These are phyloP conservation scores for Marronus borbonicus DNA, from an alignment of 2,888 invertebrate species.

Conservation along the genomic window DNA sequence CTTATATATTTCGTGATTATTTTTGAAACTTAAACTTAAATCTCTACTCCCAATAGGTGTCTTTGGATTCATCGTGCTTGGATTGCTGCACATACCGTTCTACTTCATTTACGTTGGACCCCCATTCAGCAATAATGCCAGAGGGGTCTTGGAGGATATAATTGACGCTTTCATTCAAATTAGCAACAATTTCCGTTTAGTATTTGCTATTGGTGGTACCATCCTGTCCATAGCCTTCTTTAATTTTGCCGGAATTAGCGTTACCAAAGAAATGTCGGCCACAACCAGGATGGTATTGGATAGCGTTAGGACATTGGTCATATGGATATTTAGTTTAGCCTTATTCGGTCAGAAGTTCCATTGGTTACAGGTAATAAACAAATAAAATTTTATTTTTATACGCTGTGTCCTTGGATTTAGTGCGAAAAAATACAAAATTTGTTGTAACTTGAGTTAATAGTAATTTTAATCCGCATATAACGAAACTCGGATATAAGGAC, in stretches of 20 bases:
- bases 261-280: constrained; percentile 94
- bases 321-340: constrained; percentile 87
- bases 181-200: constrained; percentile 75
- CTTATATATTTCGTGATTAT: too few species aligned
- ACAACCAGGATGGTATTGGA: constrained; percentile 93
- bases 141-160: constrained; percentile 86
- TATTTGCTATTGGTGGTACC: constrained; percentile 80
- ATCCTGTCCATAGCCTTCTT: constrained; percentile 92
- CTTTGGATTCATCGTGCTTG: constrained; percentile 80
- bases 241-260: constrained; percentile 92
- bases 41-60: constrained; percentile 68
- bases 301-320: constrained; percentile 86
- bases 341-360: constrained; percentile 87
- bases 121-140: constrained; percentile 84
- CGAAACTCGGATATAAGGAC: too few species aligned
- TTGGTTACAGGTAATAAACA: constrained; percentile 75
- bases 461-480: too few species aligned
- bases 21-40: too few species aligned
- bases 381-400: background rate
- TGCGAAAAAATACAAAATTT: too few species aligned
- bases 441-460: too few species aligned
- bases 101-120: constrained; percentile 84
- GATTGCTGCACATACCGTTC: constrained; percentile 81
- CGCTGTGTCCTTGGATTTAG: too few species aligned
- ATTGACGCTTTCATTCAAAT: constrained; percentile 90